Conservation (phyloP, 2,888 invertebrate genomes). For the Listrodromus nycthemerus region DNA sequence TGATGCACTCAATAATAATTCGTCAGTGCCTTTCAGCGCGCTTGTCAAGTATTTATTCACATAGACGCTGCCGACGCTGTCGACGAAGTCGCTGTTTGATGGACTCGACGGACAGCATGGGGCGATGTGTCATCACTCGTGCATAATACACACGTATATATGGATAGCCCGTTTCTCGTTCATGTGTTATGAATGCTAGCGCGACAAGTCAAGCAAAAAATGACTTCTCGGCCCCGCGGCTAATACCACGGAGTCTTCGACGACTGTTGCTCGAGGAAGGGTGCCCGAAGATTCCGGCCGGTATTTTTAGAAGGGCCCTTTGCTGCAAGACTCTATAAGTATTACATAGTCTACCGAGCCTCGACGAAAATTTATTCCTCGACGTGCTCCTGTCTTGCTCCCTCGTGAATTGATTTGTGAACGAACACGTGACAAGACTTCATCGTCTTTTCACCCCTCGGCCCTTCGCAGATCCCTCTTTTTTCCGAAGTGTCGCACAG, state of each 20-base stretch:
- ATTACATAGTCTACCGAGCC: not conserved
- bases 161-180: conserved; percentile 33
- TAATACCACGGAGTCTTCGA: conserved; percentile 3
- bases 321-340: not conserved
- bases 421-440: conserved; percentile 50
- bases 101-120: conserved; percentile 2
- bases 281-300: not conserved
- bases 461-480: not conserved
- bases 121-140: conserved; percentile 39
- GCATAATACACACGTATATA: conserved; percentile 10
- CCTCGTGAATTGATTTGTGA: conserved; percentile 72
- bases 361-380: conserved; percentile 30
- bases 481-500: conserved; percentile 43
- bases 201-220: conserved; percentile 59
- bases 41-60: not conserved
- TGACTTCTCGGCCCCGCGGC: conserved; percentile 43
- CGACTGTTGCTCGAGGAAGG: conserved; percentile 22
- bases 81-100: conserved; percentile 15
- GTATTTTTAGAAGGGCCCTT: conserved; percentile 58
- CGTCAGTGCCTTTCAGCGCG: not conserved
- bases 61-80: not conserved
- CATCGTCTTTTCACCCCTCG: conserved; percentile 5
- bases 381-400: conserved; percentile 9
- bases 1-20: not conserved
- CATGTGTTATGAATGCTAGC: conserved; percentile 44